Evolutionary conservation across 2,797 vertebrate genomes (phyloP).

Genomic region (Pipistrellus pipistrellus): DNA sequence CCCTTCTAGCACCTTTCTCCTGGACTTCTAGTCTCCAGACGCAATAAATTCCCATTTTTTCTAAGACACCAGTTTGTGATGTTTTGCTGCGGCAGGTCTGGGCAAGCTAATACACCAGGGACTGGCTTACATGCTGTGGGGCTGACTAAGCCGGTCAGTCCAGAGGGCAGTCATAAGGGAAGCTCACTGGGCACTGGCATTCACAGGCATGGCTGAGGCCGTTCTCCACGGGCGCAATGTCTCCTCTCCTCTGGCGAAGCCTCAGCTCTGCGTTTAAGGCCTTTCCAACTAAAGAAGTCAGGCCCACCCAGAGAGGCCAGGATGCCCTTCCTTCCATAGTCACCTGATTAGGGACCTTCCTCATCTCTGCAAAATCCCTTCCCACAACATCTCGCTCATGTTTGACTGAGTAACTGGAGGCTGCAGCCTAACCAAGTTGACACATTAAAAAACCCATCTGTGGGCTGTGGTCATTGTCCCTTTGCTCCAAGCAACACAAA

Average conservation of each 20-base stretch:
- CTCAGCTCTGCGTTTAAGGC: neutral
- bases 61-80: neutral
- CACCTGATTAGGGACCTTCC: neutral
- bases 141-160: neutral
- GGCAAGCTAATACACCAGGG: neutral
- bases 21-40: neutral
- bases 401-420: neutral
- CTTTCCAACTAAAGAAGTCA: neutral
- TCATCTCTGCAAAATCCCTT: neutral
- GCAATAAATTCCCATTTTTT: constrained; percentile 57
- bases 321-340: neutral
- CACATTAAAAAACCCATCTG: neutral
- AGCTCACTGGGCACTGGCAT: too few relatives aligned
- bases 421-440: neutral
- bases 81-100: neutral
- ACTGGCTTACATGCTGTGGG: neutral
- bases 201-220: neutral
- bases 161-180: neutral
- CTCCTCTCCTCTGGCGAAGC: neutral
- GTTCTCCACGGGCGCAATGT: neutral
- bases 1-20: neutral
- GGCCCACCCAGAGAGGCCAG: neutral
- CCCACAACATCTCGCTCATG: neutral
- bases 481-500: constrained; percentile 50
- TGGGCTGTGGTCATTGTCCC: neutral